Conservation (phyloP, 2,113 vertebrate genomes). For the Dasyurus viverrinus region DNA sequence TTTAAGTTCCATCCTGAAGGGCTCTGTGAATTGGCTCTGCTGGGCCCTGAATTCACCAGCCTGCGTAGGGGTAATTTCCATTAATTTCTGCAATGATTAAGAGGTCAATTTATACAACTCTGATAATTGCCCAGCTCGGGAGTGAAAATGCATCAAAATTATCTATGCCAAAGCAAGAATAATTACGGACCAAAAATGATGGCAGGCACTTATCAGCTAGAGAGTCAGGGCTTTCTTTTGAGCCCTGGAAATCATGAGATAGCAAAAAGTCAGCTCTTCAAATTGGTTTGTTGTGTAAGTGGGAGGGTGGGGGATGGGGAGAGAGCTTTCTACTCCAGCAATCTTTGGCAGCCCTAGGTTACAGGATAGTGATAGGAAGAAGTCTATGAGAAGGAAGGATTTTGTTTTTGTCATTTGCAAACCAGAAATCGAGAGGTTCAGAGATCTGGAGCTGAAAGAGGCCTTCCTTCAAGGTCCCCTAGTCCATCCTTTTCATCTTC, state of each 20-base stretch:
- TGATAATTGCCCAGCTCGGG: conserved; percentile 56
- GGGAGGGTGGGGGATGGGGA: background rate
- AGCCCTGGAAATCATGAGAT: conserved; percentile 25
- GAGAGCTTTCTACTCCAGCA: background rate
- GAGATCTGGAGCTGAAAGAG: background rate
- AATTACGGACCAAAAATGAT: conserved; percentile 67
- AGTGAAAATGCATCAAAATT: conserved; percentile 78
- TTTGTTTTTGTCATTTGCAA: background rate
- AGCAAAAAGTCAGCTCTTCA: background rate
- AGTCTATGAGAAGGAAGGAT: background rate
- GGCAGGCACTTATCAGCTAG: conserved; percentile 69
- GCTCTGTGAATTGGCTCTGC: conserved; percentile 56
- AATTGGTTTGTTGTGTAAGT: background rate
- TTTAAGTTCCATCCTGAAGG: conserved; percentile 53
- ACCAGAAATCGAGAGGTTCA: background rate
- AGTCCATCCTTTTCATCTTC: background rate
- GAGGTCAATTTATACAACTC: conserved; percentile 75
- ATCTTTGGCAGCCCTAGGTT: background rate
- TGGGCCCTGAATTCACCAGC: conserved; percentile 46
- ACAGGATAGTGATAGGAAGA: background rate
- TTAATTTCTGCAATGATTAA: conserved; percentile 79
- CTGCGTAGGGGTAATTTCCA: conserved; percentile 67
- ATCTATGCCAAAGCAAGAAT: conserved; percentile 71
- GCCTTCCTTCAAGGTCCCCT: background rate
- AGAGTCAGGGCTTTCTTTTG: conserved; percentile 53